A percentile compares a stretch with the other conserved stretches of the same genome.
These are phyloP conservation scores for Siniperca chuatsi DNA, from an alignment of 2,113 vertebrate species.

Conservation along the genomic window DNA sequence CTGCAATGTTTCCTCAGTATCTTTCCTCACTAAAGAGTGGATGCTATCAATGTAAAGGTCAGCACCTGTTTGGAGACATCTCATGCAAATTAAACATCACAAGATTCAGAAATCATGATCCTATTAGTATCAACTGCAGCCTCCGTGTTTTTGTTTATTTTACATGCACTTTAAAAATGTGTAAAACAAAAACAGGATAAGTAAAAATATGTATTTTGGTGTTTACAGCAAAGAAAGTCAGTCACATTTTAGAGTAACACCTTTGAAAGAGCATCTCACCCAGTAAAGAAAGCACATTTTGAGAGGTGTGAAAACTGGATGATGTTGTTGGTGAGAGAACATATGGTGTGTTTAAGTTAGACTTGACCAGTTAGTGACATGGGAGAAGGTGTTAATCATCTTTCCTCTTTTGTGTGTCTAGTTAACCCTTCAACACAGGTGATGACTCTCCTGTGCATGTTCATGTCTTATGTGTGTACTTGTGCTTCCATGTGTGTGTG, in stretches of 20 bases:
- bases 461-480: background rate
- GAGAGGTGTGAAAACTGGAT: conserved; percentile 58
- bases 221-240: conserved; percentile 16
- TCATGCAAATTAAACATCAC: background rate
- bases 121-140: background rate
- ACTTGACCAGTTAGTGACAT: conserved; percentile 47
- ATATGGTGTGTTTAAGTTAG: conserved; percentile 48
- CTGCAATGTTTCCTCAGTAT: background rate
- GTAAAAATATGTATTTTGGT: conserved; percentile 12
- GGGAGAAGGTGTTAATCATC: conserved; percentile 35
- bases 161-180: background rate
- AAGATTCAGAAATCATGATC: background rate
- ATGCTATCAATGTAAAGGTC: background rate
- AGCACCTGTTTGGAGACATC: background rate
- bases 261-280: conserved; percentile 36
- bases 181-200: background rate
- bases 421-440: background rate
- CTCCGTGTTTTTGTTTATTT: background rate
- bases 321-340: conserved; percentile 43
- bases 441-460: background rate
- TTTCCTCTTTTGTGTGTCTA: background rate
- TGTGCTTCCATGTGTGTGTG: background rate
- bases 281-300: conserved; percentile 38
- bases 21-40: background rate
- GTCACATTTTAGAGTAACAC: conserved; percentile 49